phyloP scores from a whole-genome alignment of 2,113 vertebrate genomes.

The Megaleporinus macrocephalus region DNA sequence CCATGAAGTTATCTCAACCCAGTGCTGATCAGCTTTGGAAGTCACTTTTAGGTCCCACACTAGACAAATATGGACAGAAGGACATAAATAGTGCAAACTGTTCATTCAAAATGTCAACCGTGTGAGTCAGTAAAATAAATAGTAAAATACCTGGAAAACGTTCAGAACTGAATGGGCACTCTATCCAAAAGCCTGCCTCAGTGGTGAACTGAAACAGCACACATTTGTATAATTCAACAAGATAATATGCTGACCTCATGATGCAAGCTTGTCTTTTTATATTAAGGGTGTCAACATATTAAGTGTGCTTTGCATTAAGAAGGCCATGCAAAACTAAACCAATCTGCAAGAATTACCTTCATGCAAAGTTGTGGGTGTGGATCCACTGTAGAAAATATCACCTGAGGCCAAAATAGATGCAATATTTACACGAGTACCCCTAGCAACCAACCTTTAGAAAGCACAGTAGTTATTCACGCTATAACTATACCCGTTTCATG shows the following conservation, averaged over 20 bases:
- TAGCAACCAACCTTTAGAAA: neutral
- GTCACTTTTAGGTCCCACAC: slow-evolving; percentile 31
- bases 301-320: neutral
- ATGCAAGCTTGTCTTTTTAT: neutral
- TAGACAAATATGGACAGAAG: slow-evolving; percentile 5
- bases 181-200: slow-evolving; percentile 68
- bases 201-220: slow-evolving; percentile 71
- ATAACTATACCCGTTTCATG: neutral
- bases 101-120: neutral
- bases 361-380: slow-evolving; percentile 78
- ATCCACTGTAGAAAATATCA: slow-evolving; percentile 74
- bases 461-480: neutral
- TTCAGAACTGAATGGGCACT: slow-evolving; percentile 74
- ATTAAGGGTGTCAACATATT: neutral
- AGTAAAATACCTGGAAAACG: slow-evolving; percentile 72
- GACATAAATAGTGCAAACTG: slow-evolving; percentile 8
- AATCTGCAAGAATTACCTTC: slow-evolving; percentile 69
- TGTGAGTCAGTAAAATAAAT: neutral
- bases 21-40: slow-evolving; percentile 17
- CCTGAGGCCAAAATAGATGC: slow-evolving; percentile 60
- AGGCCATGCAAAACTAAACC: neutral
- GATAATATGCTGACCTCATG: neutral
- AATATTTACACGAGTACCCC: neutral
- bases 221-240: neutral
- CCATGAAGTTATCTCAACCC: slow-evolving; percentile 43